Evolutionary conservation across 2,797 vertebrate species (phyloP), one percentile per base, ranked within the genome.

Genomic region (Petrocephalus schoutedeni): DNA sequence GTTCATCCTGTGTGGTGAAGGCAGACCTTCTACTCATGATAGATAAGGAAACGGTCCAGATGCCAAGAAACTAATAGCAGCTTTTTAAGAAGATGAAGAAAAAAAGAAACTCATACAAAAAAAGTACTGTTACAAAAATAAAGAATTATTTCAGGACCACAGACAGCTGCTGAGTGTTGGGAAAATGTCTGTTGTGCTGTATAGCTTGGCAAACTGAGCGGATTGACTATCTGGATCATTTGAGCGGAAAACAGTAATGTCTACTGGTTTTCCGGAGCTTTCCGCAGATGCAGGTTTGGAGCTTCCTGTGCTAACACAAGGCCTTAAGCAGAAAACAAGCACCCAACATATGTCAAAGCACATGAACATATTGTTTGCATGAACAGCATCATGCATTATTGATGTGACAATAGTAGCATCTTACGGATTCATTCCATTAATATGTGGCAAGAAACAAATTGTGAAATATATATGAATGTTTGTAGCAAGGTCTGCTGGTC

Each of bases 281-380:
- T 80, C 16, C 14, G 80, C 80, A 84, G 80, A 54, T 21, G 80
- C 80, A 54, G 80, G 45, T 28, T 54, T 23, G 80, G n/a, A 23
- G 9, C 49, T 54, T 54, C 9, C n/a, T 2, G 80, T 19, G n/a
- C n/a, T 12, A 51, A 54, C 41, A 83, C 21, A 84, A 54, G 80
- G 80, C 80, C n/a, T 84, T 84, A 54, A 51, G 80, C 21, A 54
- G 45, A 54, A 51, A 54, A 54, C 80, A 54, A 84, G 49, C 51
- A 6, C 21, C 80, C n/a, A 84, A 28, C 80, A 84, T 83, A 83
- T 54, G 49, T 83, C 80, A 83, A 54, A 51, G 21, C 71, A 77
- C 36, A 41, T 8, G 71, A n/a, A 45, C 71, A 45, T 77, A 77
- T 49, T 49, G 71, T 49, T 77, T n/a, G 71, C 71, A 45, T 45